phyloP scores from a whole-genome alignment of 1,140 invertebrate genomes.

The Scaptomyza graminum region DNA sequence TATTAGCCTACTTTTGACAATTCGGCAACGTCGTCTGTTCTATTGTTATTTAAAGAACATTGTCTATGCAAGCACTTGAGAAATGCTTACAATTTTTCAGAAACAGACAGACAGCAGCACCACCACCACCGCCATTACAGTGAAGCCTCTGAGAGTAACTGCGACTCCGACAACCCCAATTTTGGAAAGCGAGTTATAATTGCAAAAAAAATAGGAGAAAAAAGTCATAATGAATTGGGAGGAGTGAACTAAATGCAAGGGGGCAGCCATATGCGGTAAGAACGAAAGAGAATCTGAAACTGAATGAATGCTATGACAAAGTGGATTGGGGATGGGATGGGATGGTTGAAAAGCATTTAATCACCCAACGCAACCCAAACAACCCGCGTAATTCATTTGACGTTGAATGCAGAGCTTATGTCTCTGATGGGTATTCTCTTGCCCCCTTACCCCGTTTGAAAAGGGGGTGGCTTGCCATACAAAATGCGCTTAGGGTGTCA shows the following conservation, averaged over 20 bases:
- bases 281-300: constrained; percentile 65
- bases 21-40: constrained; percentile 50
- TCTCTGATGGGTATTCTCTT: constrained; percentile 1
- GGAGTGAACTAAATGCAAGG: neutral
- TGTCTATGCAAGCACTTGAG: constrained; percentile 62
- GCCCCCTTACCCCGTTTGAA: neutral
- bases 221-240: constrained; percentile 55
- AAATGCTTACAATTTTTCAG: constrained; percentile 59
- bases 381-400: constrained; percentile 58
- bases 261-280: constrained; percentile 47
- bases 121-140: neutral
- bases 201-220: constrained; percentile 38
- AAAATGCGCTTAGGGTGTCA: constrained; percentile 63
- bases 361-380: constrained; percentile 37
- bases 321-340: neutral
- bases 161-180: constrained; percentile 29
- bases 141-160: constrained; percentile 5
- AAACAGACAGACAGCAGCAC: constrained; percentile 41
- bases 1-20: constrained; percentile 57
- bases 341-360: constrained; percentile 45
- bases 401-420: constrained; percentile 44
- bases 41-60: constrained; percentile 45
- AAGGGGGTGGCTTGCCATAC: constrained; percentile 11
- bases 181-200: constrained; percentile 60
- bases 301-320: constrained; percentile 51